These are phyloP conservation scores for Corydoras maculifer DNA, from an alignment of 2,113 vertebrate species.

Conservation along the genomic window DNA sequence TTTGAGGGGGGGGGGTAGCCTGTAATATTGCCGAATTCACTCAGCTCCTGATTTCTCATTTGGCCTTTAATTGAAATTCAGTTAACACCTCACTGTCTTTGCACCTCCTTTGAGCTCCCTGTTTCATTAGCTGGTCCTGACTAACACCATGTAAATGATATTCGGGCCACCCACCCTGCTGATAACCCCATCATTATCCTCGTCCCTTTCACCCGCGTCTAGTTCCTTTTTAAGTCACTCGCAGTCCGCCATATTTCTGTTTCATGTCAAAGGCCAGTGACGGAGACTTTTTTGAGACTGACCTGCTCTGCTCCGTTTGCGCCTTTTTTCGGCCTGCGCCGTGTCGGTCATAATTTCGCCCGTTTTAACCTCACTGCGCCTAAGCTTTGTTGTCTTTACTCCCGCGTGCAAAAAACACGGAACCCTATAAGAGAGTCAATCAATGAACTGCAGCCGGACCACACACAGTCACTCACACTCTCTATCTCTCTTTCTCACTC, in stretches of 20 bases:
- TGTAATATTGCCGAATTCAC: background rate
- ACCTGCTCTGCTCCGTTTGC: constrained; percentile 37
- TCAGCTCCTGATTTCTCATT: constrained; percentile 1
- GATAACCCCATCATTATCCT: constrained; percentile 42
- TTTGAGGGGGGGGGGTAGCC: background rate
- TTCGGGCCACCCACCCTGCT: constrained; percentile 44
- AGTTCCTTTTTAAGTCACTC: constrained; percentile 44
- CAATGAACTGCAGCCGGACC: constrained; percentile 40
- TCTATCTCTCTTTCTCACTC: background rate
- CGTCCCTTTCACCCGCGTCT: constrained; percentile 33
- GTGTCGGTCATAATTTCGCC: constrained; percentile 34
- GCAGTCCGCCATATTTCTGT: constrained; percentile 42
- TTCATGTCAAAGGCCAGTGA: constrained; percentile 32
- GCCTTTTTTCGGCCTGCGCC: constrained; percentile 27
- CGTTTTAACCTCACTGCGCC: constrained; percentile 18
- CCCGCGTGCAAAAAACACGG: constrained; percentile 14
- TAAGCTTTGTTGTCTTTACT: constrained; percentile 10
- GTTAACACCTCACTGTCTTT: background rate
- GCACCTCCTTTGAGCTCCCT: constrained; percentile 1
- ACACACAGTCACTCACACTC: constrained; percentile 24
- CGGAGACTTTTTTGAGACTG: constrained; percentile 35
- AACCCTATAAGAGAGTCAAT: constrained; percentile 41
- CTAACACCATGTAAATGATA: constrained; percentile 38
- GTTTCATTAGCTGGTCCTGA: constrained; percentile 23
- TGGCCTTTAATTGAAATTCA: constrained; percentile 9